A percentile compares a stretch with the other conserved stretches of the same genome.
These are phyloP conservation scores for Neodontobutis hainanensis DNA, from an alignment of 2,113 vertebrate genomes.

Conservation along the genomic window DNA sequence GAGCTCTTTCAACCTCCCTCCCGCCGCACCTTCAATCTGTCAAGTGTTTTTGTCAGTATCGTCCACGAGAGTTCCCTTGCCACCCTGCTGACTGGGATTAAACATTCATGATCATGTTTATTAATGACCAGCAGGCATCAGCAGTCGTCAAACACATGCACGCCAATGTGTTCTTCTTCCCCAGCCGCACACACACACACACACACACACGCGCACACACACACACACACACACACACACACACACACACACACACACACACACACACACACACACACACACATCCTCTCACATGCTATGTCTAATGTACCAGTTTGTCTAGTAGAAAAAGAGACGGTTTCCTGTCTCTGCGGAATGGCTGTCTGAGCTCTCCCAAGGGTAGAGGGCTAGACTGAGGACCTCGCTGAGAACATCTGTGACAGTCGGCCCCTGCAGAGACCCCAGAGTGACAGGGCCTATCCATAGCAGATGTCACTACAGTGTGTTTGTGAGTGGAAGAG, in stretches of 20 bases:
- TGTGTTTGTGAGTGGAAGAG: conserved; percentile 21
- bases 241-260: too few relatives aligned
- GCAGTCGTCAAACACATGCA: conserved; percentile 40
- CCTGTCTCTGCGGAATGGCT: conserved; percentile 37
- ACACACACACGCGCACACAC: too few relatives aligned
- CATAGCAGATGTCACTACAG: conserved; percentile 55
- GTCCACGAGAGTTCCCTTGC: conserved; percentile 49
- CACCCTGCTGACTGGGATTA: conserved; percentile 65
- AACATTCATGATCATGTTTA: conserved; percentile 82
- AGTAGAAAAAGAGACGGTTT: conserved; percentile 53
- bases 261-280: conserved; percentile 13
- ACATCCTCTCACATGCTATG: conserved; percentile 4
- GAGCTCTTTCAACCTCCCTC: conserved; percentile 25
- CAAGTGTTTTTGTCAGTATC: conserved; percentile 58
- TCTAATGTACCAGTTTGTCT: conserved; percentile 3
- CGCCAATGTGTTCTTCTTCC: conserved; percentile 8
- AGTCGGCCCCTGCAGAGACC: conserved; percentile 43
- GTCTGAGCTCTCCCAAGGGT: conserved; percentile 49
- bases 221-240: too few relatives aligned
- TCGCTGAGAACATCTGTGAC: conserved; percentile 66
- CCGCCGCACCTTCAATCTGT: conserved; percentile 68
- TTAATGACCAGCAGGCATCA: conserved; percentile 75
- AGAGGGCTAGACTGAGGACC: conserved; percentile 51
- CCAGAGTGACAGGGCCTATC: conserved; percentile 55
- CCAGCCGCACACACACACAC: conserved; percentile 13